These are phyloP conservation scores for Megaustenia siamemsis DNA, from an alignment of 2,888 invertebrate species.

Conservation along the genomic window DNA sequence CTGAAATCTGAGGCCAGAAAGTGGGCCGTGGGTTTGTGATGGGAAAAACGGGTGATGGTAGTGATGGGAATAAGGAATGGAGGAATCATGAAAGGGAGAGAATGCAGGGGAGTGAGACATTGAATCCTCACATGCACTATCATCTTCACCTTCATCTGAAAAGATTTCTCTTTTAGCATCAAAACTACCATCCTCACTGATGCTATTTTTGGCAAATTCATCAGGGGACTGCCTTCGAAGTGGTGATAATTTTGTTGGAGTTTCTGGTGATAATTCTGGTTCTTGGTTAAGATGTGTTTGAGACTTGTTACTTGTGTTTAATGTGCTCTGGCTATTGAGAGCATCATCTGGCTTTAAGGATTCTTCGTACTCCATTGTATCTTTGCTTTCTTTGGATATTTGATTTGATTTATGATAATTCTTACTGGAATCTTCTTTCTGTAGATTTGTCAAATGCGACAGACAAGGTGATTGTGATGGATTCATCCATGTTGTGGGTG, in stretches of 20 bases:
- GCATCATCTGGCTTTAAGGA: background rate
- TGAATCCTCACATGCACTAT: constrained; percentile 19
- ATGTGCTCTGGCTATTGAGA: background rate
- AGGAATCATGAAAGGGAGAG: constrained; percentile 44
- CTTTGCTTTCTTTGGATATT: background rate
- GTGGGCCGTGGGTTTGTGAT: background rate
- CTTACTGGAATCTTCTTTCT: background rate
- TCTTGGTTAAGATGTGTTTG: background rate
- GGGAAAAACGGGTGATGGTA: constrained; percentile 41
- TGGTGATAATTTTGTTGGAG: background rate
- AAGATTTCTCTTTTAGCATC: constrained; percentile 42
- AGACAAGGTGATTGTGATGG: background rate
- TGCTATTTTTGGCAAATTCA: constrained; percentile 12
- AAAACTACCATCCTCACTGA: constrained; percentile 21
- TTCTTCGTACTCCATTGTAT: background rate
- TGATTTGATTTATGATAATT: background rate
- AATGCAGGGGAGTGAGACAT: constrained; percentile 18
- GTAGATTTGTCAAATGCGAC: background rate
- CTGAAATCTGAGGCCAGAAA: background rate
- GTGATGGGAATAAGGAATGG: constrained; percentile 43
- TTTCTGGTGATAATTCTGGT: background rate
- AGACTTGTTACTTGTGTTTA: no score
- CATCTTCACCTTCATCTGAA: constrained; percentile 50
- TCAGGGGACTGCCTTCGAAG: background rate
- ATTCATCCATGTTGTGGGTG: background rate